Conservation (phyloP, 1,140 invertebrate genomes). For the Dolichoris vasculosae region DNA sequence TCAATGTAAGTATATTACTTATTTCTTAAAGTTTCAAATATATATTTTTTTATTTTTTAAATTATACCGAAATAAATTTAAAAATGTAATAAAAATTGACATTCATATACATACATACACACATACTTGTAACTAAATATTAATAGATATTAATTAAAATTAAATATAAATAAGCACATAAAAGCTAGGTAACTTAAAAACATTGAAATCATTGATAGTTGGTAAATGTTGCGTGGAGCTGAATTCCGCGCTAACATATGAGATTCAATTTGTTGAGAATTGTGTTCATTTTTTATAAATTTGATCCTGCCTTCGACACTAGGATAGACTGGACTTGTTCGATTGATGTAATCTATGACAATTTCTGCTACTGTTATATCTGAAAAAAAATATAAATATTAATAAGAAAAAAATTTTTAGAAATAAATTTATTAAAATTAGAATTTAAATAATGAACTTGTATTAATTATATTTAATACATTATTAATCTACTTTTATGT, state of each 20-base stretch:
- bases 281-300: background rate
- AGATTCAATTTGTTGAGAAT: background rate
- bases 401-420: background rate
- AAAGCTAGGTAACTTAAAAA: background rate
- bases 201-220: background rate
- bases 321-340: slow-evolving; percentile 52
- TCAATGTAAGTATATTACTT: too few species aligned
- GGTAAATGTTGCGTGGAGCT: background rate
- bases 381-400: background rate
- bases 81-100: background rate
- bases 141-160: background rate
- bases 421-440: too few species aligned
- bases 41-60: too few species aligned
- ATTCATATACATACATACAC: background rate
- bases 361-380: slow-evolving; percentile 43
- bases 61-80: background rate
- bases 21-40: too few species aligned
- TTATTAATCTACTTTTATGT: too few species aligned
- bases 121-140: background rate
- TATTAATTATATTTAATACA: too few species aligned
- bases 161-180: background rate
- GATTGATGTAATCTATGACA: slow-evolving; percentile 49
- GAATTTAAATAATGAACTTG: too few species aligned
- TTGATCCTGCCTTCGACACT: slow-evolving; percentile 49
- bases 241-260: background rate